phyloP scores from a whole-genome alignment of 2,888 invertebrate species.

The Smittia sp. region DNA sequence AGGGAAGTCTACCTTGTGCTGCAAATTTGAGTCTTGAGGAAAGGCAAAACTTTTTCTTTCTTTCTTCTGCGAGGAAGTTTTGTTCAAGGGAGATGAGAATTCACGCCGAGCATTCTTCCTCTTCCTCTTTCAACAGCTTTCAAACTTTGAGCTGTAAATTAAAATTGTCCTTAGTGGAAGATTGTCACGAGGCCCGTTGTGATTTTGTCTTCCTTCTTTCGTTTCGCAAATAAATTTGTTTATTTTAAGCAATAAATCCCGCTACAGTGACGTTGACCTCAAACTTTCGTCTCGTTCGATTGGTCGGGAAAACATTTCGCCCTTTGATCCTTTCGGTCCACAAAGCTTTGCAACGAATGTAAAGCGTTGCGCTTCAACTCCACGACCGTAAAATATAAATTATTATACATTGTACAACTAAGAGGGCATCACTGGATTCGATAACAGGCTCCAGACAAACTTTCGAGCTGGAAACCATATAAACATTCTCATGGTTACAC shows the following conservation, averaged over 20 bases:
- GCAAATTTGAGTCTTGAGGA: background rate
- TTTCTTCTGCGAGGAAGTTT: background rate
- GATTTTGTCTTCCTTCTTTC: background rate
- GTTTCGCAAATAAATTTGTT: conserved; percentile 6
- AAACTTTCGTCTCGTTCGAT: background rate
- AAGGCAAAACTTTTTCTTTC: background rate
- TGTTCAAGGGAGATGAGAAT: background rate
- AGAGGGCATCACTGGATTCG: too few species aligned
- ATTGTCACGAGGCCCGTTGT: background rate
- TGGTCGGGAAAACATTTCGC: background rate
- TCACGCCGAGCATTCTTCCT: background rate
- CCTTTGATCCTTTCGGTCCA: background rate
- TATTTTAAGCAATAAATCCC: background rate
- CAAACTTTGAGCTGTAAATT: background rate
- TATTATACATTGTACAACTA: too few species aligned
- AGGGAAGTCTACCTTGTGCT: background rate
- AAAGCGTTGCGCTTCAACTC: conserved; percentile 27
- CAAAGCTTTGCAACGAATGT: background rate
- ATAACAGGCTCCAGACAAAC: too few species aligned
- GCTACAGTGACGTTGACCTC: background rate
- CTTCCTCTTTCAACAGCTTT: background rate
- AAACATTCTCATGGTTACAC: too few species aligned
- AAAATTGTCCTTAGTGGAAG: background rate
- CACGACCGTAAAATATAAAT: conserved; percentile 23
- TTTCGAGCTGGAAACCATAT: too few species aligned